Evolutionary conservation across 2,888 invertebrate genomes (phyloP), one percentile per base, ranked within the genome.

Genomic region (Abscondita cerata): DNA sequence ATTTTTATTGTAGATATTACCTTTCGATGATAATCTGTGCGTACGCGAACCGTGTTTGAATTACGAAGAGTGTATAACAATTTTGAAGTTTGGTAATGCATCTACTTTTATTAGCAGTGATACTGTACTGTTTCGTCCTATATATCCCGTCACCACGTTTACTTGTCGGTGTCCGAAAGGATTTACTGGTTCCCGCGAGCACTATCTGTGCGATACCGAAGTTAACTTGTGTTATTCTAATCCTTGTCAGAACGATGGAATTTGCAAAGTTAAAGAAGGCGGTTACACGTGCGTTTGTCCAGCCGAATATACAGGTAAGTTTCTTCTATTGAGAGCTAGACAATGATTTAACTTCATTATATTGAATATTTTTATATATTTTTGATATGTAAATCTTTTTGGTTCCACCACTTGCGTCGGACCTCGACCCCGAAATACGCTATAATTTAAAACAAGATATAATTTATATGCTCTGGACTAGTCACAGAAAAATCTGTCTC

Each of bases 191-290:
- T 91, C 93, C 62, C 86, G 89, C 66, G 93, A 94, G 71, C 93
- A 95, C 76, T 96, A 95, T 77, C 84, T 96, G 71, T 98, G 98
- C 76, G 97, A 98, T 75, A 94, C 94, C 0, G 98, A 98, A 80
- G 95, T 98, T 1, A 96, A 98, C 80, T 83, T 98, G 1, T 98
- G 98, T 77, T 98, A 97, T 78, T 98, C 97, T 0, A 93, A 93
- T 70, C 98, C 98, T 0, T 98, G 98, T 76, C 84, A 86, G 68
- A 92, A 94, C 77, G 91, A 92, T 46, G 98, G 96, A 0, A 89
- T 88, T 0, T 98, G 98, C 72, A 81, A 89, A 54, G 85, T 93
- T 0, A 86, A 88, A 2, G 98, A 98, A 81, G 92, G 95, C 1
- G 97, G 96, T 0, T 97, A 95, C 76, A 91, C 93, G 0, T 98